These are phyloP conservation scores for Paratilapia polleni DNA, from an alignment of 2,113 vertebrate genomes.

Conservation along the genomic window DNA sequence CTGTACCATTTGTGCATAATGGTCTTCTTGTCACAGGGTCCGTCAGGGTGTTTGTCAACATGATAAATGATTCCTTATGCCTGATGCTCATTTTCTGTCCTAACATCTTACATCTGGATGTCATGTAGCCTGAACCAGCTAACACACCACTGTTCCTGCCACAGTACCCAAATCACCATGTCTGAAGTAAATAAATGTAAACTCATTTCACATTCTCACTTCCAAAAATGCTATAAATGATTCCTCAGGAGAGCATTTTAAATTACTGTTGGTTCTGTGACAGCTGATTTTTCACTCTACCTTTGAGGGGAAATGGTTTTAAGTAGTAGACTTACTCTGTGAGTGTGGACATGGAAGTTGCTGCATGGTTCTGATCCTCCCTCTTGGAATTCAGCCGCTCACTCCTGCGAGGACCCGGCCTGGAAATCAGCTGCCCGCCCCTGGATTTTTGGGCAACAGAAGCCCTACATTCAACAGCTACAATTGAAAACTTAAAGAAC, in stretches of 20 bases:
- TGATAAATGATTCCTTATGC: too few species aligned
- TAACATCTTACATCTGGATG: too few species aligned
- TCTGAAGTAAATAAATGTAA: background rate
- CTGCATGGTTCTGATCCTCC: background rate
- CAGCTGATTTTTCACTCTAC: background rate
- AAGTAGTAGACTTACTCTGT: slow-evolving; percentile 49
- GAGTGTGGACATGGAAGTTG: background rate
- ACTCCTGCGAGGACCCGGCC: background rate
- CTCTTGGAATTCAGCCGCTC: background rate
- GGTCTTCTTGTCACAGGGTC: too few species aligned
- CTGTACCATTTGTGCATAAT: too few species aligned
- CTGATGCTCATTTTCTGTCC: too few species aligned
- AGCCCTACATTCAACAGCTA: background rate
- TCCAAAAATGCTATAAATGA: background rate
- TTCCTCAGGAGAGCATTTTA: background rate
- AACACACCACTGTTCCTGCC: too few species aligned
- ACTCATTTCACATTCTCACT: background rate
- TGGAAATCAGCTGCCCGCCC: background rate
- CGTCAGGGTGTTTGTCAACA: too few species aligned
- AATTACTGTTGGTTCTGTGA: background rate
- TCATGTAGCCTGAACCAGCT: too few species aligned
- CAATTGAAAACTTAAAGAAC: background rate
- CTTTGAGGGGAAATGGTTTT: background rate
- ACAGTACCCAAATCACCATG: too few species aligned
- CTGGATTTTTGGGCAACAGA: slow-evolving; percentile 3